These are phyloP conservation scores for Cisticola juncidis DNA, from an alignment of 2,113 vertebrate species.

Conservation along the genomic window DNA sequence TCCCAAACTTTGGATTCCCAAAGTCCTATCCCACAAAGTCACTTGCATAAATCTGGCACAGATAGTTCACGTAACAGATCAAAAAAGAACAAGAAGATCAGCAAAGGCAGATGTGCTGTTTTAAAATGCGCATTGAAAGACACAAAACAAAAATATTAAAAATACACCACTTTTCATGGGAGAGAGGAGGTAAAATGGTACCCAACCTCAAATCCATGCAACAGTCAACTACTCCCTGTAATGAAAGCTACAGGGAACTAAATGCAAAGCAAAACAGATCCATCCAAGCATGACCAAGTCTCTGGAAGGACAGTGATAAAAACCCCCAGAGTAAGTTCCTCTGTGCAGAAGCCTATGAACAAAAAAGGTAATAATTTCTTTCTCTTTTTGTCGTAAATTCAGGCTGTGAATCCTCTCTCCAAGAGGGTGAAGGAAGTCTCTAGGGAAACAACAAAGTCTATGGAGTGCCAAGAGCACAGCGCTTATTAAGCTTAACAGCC, in stretches of 20 bases:
- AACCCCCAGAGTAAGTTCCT: not conserved
- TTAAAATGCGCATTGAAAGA: not conserved
- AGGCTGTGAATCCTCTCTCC: not conserved
- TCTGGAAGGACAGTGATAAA: not conserved
- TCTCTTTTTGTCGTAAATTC: not conserved
- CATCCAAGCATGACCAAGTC: not conserved
- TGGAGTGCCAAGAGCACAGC: not conserved
- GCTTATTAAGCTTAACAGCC: not conserved
- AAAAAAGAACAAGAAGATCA: not conserved
- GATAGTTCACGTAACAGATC: fast-evolving
- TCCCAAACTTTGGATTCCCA: not conserved
- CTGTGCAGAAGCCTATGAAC: not conserved
- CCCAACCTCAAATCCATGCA: not conserved
- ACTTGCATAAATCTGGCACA: not conserved
- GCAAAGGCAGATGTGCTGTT: not conserved
- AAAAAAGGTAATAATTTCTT: not conserved
- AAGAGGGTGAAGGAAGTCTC: not conserved
- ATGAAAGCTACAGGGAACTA: not conserved
- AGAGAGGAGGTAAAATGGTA: not conserved
- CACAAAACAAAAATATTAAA: not conserved
- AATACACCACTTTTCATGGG: not conserved
- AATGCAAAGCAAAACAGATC: not conserved
- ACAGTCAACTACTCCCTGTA: not conserved
- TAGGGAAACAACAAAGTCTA: not conserved
- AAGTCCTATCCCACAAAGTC: not conserved